phyloP scores from a whole-genome alignment of 2,888 invertebrate species.

The Habrosyne pyritoides region DNA sequence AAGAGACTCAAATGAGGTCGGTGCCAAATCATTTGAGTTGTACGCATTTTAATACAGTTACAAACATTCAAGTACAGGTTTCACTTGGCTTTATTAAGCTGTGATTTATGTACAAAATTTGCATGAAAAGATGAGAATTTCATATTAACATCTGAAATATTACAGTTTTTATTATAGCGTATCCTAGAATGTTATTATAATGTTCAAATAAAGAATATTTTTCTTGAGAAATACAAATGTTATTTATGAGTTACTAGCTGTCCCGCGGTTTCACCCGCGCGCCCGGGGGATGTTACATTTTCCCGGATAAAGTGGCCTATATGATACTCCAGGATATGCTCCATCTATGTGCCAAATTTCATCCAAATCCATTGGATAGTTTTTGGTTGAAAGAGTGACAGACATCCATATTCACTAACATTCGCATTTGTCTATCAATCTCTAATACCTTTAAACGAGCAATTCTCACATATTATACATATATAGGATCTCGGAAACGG shows the following conservation, averaged over 20 bases:
- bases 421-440: no score
- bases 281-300: no score
- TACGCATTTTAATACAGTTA: background rate
- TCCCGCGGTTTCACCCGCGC: no score
- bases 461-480: no score
- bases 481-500: no score
- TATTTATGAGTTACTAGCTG: background rate
- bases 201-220: background rate
- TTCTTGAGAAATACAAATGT: background rate
- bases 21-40: conserved; percentile 1
- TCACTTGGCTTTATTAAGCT: background rate
- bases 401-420: no score
- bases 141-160: background rate
- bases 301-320: no score
- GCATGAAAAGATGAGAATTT: background rate
- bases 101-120: background rate
- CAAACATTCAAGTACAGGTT: background rate
- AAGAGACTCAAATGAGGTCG: background rate
- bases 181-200: background rate
- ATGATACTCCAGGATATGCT: no score
- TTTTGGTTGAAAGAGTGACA: no score
- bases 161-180: background rate
- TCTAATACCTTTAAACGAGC: no score
- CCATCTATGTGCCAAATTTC: no score
- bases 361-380: no score